Percentiles rank a stretch among this genome's conserved stretches.
Conservation (phyloP, 2,797 vertebrate genomes). For the Acanthurus leucopareius region DNA sequence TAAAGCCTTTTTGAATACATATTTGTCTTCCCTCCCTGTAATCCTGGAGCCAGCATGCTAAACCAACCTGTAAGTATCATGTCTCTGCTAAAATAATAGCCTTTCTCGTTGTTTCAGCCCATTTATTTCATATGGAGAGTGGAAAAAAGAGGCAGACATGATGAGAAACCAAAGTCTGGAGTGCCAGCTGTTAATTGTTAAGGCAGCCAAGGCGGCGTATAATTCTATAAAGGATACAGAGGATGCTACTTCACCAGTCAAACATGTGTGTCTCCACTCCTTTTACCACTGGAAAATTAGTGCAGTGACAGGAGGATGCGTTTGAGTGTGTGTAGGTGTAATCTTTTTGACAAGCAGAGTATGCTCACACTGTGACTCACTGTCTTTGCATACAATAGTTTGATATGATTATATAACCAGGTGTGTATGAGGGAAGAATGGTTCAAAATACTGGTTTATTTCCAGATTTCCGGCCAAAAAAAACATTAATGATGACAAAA, state of each 20-base stretch:
- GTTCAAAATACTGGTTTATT: slow-evolving; percentile 12
- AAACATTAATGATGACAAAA: background rate
- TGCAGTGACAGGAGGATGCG: slow-evolving; percentile 38
- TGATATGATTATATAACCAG: slow-evolving; percentile 49
- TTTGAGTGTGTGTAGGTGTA: slow-evolving; percentile 56
- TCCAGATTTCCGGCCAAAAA: background rate
- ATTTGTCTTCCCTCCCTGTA: slow-evolving; percentile 24
- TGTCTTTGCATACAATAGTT: slow-evolving; percentile 50
- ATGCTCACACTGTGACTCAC: slow-evolving; percentile 41
- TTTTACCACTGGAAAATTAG: slow-evolving; percentile 46
- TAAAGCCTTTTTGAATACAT: slow-evolving; percentile 26
- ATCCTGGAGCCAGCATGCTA: slow-evolving; percentile 1
- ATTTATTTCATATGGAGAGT: slow-evolving; percentile 38
- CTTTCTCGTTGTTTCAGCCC: slow-evolving; percentile 32
- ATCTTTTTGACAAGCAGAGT: slow-evolving; percentile 60
- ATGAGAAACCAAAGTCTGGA: slow-evolving; percentile 22
- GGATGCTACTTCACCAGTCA: slow-evolving; percentile 48
- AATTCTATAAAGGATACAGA: slow-evolving; percentile 42
- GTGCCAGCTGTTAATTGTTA: slow-evolving; percentile 57
- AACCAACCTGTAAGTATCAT: slow-evolving; percentile 7
- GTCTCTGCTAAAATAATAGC: slow-evolving; percentile 25
- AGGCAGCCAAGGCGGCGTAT: slow-evolving; percentile 33
- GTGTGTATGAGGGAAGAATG: slow-evolving; percentile 22
- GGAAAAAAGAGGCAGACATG: slow-evolving; percentile 26
- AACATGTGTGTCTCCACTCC: slow-evolving; percentile 47